Evolutionary conservation across 2,888 invertebrate species (phyloP).

Genomic region (Acronicta alni): DNA sequence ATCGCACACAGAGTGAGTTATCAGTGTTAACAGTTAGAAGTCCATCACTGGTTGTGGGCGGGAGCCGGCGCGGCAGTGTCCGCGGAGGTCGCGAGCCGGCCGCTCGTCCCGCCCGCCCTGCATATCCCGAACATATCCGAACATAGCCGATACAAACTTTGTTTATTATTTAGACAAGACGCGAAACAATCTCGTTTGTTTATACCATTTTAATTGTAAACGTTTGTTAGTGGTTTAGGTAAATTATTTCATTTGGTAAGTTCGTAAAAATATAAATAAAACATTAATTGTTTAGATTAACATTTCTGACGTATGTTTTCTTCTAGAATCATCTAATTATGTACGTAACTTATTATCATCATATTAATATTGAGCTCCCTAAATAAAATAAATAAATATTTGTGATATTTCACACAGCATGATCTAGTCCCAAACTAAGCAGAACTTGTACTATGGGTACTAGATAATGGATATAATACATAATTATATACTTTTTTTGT

Average conservation of each 20-base stretch:
- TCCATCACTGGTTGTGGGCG: constrained; percentile 25
- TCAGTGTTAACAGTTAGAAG: constrained; percentile 23
- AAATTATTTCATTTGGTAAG: constrained; percentile 35
- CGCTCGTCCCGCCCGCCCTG: constrained; percentile 60
- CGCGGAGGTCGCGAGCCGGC: constrained; percentile 59
- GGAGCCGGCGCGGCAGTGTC: constrained; percentile 58
- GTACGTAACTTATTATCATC: too few species aligned
- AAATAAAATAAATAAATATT: too few species aligned
- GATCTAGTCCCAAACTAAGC: too few species aligned
- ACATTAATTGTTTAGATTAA: too few species aligned
- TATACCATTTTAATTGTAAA: constrained; percentile 15
- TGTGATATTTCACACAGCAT: too few species aligned
- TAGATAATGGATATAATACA: too few species aligned
- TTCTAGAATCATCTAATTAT: too few species aligned
- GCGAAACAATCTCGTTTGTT: constrained; percentile 9
- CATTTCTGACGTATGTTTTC: too few species aligned
- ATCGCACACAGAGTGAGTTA: constrained; percentile 22
- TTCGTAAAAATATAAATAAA: background rate
- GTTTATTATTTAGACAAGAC: constrained; percentile 9
- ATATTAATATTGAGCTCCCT: too few species aligned
- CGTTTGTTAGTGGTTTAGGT: constrained; percentile 37
- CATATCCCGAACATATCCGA: constrained; percentile 49
- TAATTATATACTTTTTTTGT: too few species aligned
- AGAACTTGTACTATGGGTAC: too few species aligned
- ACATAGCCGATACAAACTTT: constrained; percentile 45